Conservation (phyloP, 1,140 invertebrate genomes). For the Pollicipes pollicipes region DNA sequence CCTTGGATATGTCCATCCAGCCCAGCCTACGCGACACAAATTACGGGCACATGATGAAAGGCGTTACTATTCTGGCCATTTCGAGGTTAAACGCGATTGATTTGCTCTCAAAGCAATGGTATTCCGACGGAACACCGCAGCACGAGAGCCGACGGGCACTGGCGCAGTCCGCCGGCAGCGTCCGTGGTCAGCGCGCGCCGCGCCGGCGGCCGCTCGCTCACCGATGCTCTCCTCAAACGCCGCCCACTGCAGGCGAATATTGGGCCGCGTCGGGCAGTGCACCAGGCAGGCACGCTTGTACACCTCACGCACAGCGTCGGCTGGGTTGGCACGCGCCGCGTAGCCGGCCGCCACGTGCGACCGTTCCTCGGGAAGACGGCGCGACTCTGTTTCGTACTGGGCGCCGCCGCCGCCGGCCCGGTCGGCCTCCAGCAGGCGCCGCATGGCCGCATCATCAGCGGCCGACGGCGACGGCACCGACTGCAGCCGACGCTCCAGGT, state of each 20-base stretch:
- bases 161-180: too few relatives aligned
- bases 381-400: neutral
- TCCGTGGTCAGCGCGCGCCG: too few relatives aligned
- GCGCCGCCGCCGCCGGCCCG: neutral
- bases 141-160: too few relatives aligned
- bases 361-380: neutral
- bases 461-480: neutral
- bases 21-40: too few relatives aligned
- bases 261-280: conserved; percentile 82
- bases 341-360: neutral
- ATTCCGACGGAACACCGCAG: too few relatives aligned
- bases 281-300: conserved; percentile 77
- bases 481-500: conserved; percentile 20
- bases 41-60: too few relatives aligned
- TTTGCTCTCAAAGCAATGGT: too few relatives aligned
- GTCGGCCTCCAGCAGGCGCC: neutral
- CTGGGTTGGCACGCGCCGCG: neutral
- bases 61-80: too few relatives aligned
- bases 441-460: neutral
- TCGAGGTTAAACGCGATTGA: too few relatives aligned
- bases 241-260: conserved; percentile 81
- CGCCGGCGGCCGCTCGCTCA: too few relatives aligned
- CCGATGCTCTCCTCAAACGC: conserved; percentile 80
- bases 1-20: too few relatives aligned
- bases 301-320: conserved; percentile 46